Base-by-base conservation (phyloP, 2,888 invertebrate species). In the Oscheius sp. region DNA sequence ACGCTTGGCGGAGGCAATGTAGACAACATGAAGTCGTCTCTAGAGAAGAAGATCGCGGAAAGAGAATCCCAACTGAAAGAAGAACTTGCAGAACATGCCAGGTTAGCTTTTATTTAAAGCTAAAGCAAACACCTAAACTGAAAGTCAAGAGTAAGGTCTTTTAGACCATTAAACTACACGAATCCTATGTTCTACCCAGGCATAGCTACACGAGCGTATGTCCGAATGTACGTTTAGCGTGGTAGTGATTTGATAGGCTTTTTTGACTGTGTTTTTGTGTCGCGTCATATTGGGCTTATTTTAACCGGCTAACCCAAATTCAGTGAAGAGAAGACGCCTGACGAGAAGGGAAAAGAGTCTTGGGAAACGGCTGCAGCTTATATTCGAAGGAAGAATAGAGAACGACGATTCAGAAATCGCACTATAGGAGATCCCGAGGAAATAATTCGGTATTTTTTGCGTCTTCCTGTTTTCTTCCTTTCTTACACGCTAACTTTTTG, bases 401-500 rank as follows among this genome's bases (percentile, higher is more conserved):
- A 85, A 55, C 69, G 85, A 39, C 72, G 85, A 6, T 66, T 74
- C 33, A 66, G 85, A 29, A 85, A 85, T 71, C 69, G 77, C 33
- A 85, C 85, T 12, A 85, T 85, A 45, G 85, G 80, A 12, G 75
- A 77, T 10, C 75, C 85, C 6, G 84, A 84, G 31, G 83, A 84
- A 55, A 74, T 77, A 3, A 65, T 73, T 70, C 76, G 76, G 78
- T 76, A 69, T 23, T 29, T 42, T 39, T 58, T 12, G 17, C 42
- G 58, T 42, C 15, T 15, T 58, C 27, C 12, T 31, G 10, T 23
- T 20, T n/a, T 15, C 33, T 55, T 29, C 34, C 15, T 55, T 33
- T 33, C 55, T 33, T 55, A 15, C 23, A 29, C 23, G n/a, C 20
- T 33, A 34, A n/a, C 3, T 33, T 34, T 53, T 53, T 53, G 29